A percentile compares a stretch with the other conserved stretches of the same genome.
Conservation (phyloP, 2,113 vertebrate species). For the Polyodon spathula region DNA sequence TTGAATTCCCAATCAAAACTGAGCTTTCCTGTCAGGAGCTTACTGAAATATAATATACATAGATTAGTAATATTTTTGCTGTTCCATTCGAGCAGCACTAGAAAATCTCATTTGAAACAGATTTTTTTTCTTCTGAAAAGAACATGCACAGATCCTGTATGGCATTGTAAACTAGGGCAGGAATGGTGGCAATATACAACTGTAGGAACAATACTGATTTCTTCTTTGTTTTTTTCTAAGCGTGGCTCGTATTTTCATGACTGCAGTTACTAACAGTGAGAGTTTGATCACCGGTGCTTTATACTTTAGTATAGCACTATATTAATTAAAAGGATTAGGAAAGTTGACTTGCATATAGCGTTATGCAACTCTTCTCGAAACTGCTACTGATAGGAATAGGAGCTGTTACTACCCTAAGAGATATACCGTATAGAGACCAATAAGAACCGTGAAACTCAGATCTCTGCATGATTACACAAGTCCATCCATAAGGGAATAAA, state of each 20-base stretch:
- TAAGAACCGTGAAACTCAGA: slow-evolving; percentile 3
- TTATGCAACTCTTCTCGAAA: slow-evolving; percentile 1
- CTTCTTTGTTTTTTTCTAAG: not conserved
- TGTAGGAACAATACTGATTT: not conserved
- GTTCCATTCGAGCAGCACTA: slow-evolving; percentile 14
- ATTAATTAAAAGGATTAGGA: not conserved
- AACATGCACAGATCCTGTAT: too few relatives aligned
- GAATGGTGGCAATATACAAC: too few relatives aligned
- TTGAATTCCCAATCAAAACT: slow-evolving; percentile 58
- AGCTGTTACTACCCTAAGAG: not conserved
- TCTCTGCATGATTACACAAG: slow-evolving; percentile 1
- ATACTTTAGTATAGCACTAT: not conserved
- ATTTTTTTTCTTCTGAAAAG: not conserved
- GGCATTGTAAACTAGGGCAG: too few relatives aligned
- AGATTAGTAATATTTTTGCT: slow-evolving; percentile 22
- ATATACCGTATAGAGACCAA: not conserved
- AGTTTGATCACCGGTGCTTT: not conserved
- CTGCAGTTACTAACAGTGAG: not conserved
- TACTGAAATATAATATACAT: slow-evolving; percentile 30
- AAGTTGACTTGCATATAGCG: not conserved
- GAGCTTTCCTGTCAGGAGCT: slow-evolving; percentile 46
- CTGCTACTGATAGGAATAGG: not conserved
- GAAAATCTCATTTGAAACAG: slow-evolving; percentile 14
- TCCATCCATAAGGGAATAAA: not conserved
- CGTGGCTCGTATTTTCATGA: not conserved